These are phyloP conservation scores for Carcina quercana DNA, from an alignment of 2,888 invertebrate genomes.

Conservation along the genomic window DNA sequence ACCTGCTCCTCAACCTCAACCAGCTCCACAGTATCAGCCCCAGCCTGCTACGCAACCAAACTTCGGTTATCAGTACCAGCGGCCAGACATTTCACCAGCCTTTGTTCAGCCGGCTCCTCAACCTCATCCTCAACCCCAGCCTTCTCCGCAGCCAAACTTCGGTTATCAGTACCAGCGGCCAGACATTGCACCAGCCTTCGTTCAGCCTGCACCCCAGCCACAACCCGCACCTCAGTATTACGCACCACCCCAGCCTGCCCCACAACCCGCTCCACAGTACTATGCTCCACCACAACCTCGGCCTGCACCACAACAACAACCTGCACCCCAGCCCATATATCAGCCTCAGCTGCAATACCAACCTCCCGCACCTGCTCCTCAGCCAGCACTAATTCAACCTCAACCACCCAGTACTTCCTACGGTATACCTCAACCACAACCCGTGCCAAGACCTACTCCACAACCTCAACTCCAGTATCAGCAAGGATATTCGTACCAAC, in stretches of 20 bases:
- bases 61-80: slow-evolving; percentile 13
- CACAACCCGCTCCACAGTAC: slow-evolving; percentile 2
- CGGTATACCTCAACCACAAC: slow-evolving; percentile 8
- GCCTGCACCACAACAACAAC: slow-evolving; percentile 15
- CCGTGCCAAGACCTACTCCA: slow-evolving; percentile 7
- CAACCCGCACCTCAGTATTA: slow-evolving; percentile 1
- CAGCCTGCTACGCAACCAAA: slow-evolving; percentile 14
- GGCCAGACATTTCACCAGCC: slow-evolving; percentile 8
- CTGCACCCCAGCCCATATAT: slow-evolving; percentile 1
- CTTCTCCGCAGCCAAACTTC: slow-evolving; percentile 8
- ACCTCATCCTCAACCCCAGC: slow-evolving; percentile 17
- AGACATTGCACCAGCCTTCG: slow-evolving; percentile 5
- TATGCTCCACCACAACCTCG: slow-evolving; percentile 10
- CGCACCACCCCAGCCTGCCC: neutral
- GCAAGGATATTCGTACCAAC: slow-evolving; percentile 23
- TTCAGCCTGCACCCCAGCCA: slow-evolving; percentile 10
- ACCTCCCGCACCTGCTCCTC: slow-evolving; percentile 3
- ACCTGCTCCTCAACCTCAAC: neutral
- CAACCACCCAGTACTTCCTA: slow-evolving; percentile 5
- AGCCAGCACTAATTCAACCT: neutral
- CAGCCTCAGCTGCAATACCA: neutral
- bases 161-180: slow-evolving; percentile 18
- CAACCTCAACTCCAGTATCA: slow-evolving; percentile 20
- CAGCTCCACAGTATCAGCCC: too few relatives aligned
- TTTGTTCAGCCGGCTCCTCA: slow-evolving; percentile 17